Base-by-base conservation (phyloP, 2,797 vertebrate species). In the Acridotheres tristis region DNA sequence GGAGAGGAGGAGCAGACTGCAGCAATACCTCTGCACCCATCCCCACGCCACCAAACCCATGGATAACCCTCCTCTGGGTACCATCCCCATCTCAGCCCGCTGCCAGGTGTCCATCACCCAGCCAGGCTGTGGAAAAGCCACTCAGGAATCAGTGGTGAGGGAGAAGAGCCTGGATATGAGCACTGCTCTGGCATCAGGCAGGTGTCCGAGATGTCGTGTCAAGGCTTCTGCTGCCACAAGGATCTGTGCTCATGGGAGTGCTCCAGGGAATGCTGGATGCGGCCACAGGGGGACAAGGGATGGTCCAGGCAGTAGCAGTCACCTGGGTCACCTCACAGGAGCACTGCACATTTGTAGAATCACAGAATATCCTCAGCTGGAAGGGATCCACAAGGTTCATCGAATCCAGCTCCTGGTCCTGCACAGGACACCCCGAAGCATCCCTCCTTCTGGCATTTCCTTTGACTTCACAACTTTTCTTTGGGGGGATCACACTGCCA, bases 141-240 rank as follows among this genome's bases (percentile, higher is more conserved):
- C 42, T 0, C 1, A 20, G 68, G 47, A 30, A 23, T 7, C 0
- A 0, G 7, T 20, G 51, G 48, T 19, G 40, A 69, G 29, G 38
- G 32, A 48, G 47, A 26, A 29, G 59, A 53, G 22, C 51, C 48
- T 59, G 72, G 63, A 69, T 48, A 13, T 1, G 5, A 75, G 25
- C 16, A 1, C 11, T 5, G 4, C 53, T 81, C 36, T 59, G 71
- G 53, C 30, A 16, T 29, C 34, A 27, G 55, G 16, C 6, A 0
- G 8, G 34, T 42, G 12, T 66, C 65, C 0, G 0, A 72, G 71
- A 25, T 2, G 0, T 19, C 2, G 0, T 23, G n/a, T 42, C 30
- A 38, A 59, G 62, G 27, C 1, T 4, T 26, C 16, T 1, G 3
- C 57, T 67, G 48, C 74, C 65, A 43, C 54, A 27, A 65, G 71